Evolutionary conservation across 2,113 vertebrate genomes (phyloP).

Genomic region (Saccopteryx leptura): DNA sequence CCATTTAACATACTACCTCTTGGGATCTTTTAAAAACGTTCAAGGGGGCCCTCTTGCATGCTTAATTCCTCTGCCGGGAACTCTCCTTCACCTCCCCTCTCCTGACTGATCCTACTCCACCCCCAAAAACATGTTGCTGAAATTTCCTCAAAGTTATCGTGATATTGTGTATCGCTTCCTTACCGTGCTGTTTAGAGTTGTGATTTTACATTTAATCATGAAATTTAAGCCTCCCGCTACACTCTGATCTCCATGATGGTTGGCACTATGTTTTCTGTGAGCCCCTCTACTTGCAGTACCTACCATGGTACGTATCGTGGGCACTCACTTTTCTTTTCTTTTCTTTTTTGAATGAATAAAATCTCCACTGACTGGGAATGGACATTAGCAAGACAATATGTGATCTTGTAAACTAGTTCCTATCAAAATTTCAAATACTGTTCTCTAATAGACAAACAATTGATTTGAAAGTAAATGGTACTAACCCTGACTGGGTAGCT

Average conservation of each 20-base stretch:
- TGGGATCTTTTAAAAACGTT: background rate
- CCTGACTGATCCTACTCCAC: background rate
- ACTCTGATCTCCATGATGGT: background rate
- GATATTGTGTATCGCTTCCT: background rate
- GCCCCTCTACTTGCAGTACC: background rate
- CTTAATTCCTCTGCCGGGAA: background rate
- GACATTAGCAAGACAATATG: background rate
- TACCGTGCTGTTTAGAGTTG: background rate
- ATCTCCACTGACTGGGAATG: background rate
- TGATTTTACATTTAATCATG: background rate
- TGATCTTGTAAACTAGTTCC: background rate
- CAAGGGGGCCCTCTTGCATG: background rate
- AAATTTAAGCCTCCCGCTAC: background rate
- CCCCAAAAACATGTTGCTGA: background rate
- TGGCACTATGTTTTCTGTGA: background rate
- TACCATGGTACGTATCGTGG: fast-evolving
- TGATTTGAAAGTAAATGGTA: constrained; percentile 21
- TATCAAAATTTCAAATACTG: constrained; percentile 37
- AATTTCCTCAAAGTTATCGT: background rate
- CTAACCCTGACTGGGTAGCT: too few species aligned
- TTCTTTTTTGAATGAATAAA: background rate
- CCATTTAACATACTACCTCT: background rate
- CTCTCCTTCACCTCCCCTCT: background rate
- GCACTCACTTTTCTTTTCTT: background rate
- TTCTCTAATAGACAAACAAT: constrained; percentile 15